These are phyloP conservation scores for Drosophila dives DNA, from an alignment of 2,888 invertebrate species.

Conservation along the genomic window DNA sequence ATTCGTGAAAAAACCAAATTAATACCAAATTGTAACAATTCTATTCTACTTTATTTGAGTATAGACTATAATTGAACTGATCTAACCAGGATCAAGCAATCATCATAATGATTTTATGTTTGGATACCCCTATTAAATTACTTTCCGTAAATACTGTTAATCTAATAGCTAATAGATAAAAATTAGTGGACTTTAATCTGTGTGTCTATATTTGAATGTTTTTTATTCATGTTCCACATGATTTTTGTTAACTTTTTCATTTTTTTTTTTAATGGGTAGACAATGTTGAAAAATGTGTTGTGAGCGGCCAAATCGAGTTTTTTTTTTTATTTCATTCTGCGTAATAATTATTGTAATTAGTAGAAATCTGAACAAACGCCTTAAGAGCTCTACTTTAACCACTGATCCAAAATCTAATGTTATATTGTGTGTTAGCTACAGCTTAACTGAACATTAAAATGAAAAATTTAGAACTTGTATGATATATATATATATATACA, in stretches of 20 bases:
- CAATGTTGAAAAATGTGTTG: constrained; percentile 11
- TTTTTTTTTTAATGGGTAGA: constrained; percentile 13
- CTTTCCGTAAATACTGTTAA: background rate
- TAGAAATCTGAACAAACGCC: constrained; percentile 51
- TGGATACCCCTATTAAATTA: background rate
- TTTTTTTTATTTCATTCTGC: constrained; percentile 21
- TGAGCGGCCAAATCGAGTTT: constrained; percentile 31
- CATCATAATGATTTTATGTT: no score
- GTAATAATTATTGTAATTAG: constrained; percentile 1
- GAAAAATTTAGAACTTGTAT: constrained; percentile 32
- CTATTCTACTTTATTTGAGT: background rate
- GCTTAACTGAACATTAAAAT: constrained; percentile 10
- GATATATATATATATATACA: constrained; percentile 36
- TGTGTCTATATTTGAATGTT: background rate
- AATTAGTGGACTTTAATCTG: background rate
- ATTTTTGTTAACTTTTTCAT: background rate
- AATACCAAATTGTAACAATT: no score
- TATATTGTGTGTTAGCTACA: constrained; percentile 28
- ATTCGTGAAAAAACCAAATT: background rate
- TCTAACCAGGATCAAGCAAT: background rate
- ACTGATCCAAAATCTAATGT: constrained; percentile 29
- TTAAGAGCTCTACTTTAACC: constrained; percentile 50
- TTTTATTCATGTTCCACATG: background rate
- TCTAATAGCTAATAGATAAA: constrained; percentile 2
- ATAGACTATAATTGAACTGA: background rate